A percentile compares a stretch with the other conserved stretches of the same genome.
These are phyloP conservation scores for Anisognathus igniventris DNA, from an alignment of 2,797 vertebrate genomes.

Conservation along the genomic window DNA sequence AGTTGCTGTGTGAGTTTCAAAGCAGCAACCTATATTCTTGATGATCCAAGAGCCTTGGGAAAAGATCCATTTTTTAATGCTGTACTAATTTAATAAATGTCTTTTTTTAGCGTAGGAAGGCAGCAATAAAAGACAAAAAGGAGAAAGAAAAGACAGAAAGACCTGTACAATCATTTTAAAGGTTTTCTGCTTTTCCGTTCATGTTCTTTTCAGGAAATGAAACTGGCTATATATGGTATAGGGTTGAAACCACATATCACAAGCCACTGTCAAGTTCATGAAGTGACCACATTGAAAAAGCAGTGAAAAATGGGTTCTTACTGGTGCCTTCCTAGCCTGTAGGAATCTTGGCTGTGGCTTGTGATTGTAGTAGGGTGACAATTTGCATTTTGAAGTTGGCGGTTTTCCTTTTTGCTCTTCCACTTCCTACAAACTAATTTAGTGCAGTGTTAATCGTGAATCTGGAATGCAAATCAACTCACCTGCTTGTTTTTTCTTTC, in stretches of 20 bases:
- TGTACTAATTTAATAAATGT: background rate
- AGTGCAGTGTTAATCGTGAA: conserved; percentile 14
- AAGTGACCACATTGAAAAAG: conserved; percentile 19
- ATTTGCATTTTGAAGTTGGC: conserved; percentile 49
- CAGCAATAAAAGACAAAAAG: background rate
- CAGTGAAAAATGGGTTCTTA: conserved; percentile 4
- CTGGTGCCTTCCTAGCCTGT: background rate
- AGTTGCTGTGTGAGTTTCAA: background rate
- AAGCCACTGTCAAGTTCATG: background rate
- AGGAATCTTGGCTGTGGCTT: background rate
- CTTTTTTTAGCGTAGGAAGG: background rate
- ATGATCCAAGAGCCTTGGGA: background rate
- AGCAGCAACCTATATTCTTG: background rate
- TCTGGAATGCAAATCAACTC: conserved; percentile 57
- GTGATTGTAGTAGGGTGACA: conserved; percentile 21
- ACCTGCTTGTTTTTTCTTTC: conserved; percentile 63
- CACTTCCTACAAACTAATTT: conserved; percentile 31
- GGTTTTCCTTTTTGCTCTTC: conserved; percentile 58
- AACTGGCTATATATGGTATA: background rate
- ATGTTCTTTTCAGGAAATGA: conserved; percentile 17
- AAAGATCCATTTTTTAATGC: background rate
- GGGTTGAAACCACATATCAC: conserved; percentile 13
- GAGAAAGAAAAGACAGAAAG: background rate
- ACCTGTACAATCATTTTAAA: background rate
- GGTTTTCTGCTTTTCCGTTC: background rate